A percentile compares a stretch with the other conserved stretches of the same genome.
Evolutionary conservation across 1,140 invertebrate species (phyloP).

Genomic region (Trachymyrmex cornetzi): DNA sequence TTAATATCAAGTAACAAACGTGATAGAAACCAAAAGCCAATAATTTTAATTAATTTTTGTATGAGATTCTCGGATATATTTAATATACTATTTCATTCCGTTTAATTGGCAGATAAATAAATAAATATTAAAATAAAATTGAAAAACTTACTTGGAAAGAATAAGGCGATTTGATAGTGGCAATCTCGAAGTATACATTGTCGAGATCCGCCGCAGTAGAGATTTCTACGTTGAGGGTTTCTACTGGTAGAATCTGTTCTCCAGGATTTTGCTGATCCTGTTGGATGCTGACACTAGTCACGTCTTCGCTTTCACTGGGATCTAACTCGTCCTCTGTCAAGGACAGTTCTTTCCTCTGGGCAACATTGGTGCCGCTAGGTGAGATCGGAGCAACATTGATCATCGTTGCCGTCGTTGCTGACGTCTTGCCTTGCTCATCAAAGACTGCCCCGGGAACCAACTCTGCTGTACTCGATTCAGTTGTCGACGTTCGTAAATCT

Average conservation of each 20-base stretch:
- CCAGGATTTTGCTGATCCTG: conserved; percentile 73
- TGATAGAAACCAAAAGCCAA: neutral
- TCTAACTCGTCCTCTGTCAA: conserved; percentile 89
- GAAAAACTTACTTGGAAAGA: conserved; percentile 91
- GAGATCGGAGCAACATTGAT: conserved; percentile 81
- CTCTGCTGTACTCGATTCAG: conserved; percentile 72
- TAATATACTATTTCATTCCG: neutral
- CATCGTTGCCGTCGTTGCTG: conserved; percentile 76
- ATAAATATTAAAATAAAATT: neutral
- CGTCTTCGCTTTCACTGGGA: conserved; percentile 88
- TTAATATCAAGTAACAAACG: neutral
- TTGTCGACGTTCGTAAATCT: conserved; percentile 83
- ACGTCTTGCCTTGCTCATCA: conserved; percentile 64
- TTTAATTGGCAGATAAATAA: neutral
- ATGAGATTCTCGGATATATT: neutral
- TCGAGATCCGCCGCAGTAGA: conserved; percentile 94
- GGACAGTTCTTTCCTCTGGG: conserved; percentile 78
- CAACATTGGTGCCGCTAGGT: conserved; percentile 72
- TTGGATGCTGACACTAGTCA: conserved; percentile 78
- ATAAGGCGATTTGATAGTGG: conserved; percentile 95
- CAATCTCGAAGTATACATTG: conserved; percentile 95
- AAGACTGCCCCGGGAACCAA: conserved; percentile 45
- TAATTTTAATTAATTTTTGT: neutral
- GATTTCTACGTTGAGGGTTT: conserved; percentile 94
- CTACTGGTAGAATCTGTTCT: conserved; percentile 88